A percentile compares a stretch with the other conserved stretches of the same genome.
These are phyloP conservation scores for Xenus cinereus DNA, from an alignment of 2,113 vertebrate genomes.

Conservation along the genomic window DNA sequence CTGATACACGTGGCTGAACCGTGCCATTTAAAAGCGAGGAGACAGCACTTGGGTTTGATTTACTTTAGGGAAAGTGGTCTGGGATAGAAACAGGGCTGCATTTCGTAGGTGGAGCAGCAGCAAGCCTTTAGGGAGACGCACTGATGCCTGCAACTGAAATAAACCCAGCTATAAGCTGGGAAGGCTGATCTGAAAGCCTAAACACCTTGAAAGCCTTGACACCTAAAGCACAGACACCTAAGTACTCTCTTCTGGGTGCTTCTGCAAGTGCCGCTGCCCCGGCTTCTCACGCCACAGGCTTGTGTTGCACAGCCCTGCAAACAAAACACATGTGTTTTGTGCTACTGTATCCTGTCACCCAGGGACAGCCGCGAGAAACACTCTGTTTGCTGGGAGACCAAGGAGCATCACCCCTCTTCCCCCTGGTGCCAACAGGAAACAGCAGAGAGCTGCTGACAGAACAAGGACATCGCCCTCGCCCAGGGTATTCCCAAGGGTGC, in stretches of 20 bases:
- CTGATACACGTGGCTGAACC: background rate
- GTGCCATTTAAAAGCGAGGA: background rate
- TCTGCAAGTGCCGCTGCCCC: background rate
- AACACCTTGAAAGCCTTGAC: background rate
- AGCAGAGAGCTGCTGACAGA: background rate
- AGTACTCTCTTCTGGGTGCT: background rate
- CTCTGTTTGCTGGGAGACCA: background rate
- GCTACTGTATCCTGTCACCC: background rate
- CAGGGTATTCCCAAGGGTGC: background rate
- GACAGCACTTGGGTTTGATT: background rate
- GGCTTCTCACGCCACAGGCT: background rate
- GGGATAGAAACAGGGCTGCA: slow-evolving; percentile 1
- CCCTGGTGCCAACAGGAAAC: background rate
- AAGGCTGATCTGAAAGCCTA: slow-evolving; percentile 44
- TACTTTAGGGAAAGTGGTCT: slow-evolving; percentile 2
- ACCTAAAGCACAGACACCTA: background rate
- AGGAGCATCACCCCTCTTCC: background rate
- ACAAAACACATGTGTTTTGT: background rate
- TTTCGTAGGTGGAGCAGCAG: slow-evolving; percentile 21
- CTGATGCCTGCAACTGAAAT: slow-evolving; percentile 54
- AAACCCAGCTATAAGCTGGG: slow-evolving; percentile 16
- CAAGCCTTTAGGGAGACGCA: background rate
- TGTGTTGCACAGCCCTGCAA: background rate
- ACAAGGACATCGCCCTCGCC: background rate
- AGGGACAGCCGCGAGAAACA: rapidly evolving